These are phyloP conservation scores for Clepsis dumicolana DNA, from an alignment of 2,888 invertebrate genomes.

Conservation along the genomic window DNA sequence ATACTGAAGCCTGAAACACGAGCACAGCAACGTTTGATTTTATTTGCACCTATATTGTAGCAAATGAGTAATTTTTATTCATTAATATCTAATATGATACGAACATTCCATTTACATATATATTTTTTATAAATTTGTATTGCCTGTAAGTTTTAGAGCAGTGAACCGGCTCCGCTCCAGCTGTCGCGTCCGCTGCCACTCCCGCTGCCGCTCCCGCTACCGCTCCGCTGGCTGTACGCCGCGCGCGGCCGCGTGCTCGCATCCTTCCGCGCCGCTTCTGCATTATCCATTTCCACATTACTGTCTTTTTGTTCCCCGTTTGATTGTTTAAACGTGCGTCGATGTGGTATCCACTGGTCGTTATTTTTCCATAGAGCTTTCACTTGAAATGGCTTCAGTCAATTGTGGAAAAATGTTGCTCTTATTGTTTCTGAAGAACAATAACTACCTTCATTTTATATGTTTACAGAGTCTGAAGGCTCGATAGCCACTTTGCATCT, in stretches of 20 bases:
- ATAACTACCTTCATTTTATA: conserved; percentile 83
- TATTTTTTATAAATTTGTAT: too few species aligned
- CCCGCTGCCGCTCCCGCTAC: conserved; percentile 51
- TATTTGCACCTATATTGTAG: too few species aligned
- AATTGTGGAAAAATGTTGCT: conserved; percentile 83
- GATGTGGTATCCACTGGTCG: conserved; percentile 81
- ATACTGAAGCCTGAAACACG: too few species aligned
- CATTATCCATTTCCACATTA: conserved; percentile 85
- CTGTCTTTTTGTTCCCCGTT: conserved; percentile 83
- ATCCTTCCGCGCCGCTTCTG: conserved; percentile 54
- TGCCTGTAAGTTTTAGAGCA: too few species aligned
- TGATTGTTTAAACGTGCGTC: conserved; percentile 86
- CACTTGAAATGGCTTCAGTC: conserved; percentile 82
- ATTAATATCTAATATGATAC: too few species aligned
- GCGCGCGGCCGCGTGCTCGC: conserved; percentile 19
- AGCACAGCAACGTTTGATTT: too few species aligned
- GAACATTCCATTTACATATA: too few species aligned
- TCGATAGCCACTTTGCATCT: conserved; percentile 78
- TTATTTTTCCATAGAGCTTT: conserved; percentile 80
- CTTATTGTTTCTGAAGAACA: conserved; percentile 84
- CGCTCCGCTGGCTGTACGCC: conserved; percentile 22
- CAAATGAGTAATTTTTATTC: too few species aligned
- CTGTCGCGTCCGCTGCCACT: too few species aligned
- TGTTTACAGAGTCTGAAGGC: conserved; percentile 82
- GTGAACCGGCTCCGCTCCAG: too few species aligned